Evolutionary conservation across 1,140 invertebrate genomes (phyloP).

Genomic region (Drosophila sp.): DNA sequence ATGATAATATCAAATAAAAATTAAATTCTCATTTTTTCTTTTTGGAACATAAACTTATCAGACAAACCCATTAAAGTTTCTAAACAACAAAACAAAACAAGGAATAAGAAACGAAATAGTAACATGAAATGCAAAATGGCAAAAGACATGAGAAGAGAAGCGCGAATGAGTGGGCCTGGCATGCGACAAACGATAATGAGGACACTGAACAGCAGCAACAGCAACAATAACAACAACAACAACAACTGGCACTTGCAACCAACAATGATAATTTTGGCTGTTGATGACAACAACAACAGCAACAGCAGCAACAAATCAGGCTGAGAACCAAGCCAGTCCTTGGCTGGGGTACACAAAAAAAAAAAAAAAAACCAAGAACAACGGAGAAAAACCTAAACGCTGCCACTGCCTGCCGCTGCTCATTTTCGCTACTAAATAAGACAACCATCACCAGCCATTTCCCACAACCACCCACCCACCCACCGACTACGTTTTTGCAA

Average conservation of each 20-base stretch:
- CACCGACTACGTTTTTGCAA: slow-evolving; percentile 8
- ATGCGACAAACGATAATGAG: slow-evolving; percentile 76
- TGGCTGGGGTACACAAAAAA: slow-evolving; percentile 20
- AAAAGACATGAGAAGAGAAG: slow-evolving; percentile 64
- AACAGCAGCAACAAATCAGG: slow-evolving; percentile 9
- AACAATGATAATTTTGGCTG: slow-evolving; percentile 72
- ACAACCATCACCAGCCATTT: slow-evolving; percentile 38
- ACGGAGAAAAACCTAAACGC: slow-evolving; percentile 35
- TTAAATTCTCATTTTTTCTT: background rate
- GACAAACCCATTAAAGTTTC: slow-evolving; percentile 71
- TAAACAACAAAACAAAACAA: slow-evolving; percentile 51
- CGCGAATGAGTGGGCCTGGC: slow-evolving; percentile 25
- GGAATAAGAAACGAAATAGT: slow-evolving; percentile 47
- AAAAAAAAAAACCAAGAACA: slow-evolving; percentile 16
- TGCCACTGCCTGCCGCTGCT: slow-evolving; percentile 64
- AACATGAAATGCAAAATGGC: slow-evolving; percentile 48
- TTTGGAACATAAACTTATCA: background rate
- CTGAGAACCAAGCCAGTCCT: slow-evolving; percentile 17
- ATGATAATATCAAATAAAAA: background rate
- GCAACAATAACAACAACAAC: slow-evolving; percentile 20
- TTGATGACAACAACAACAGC: slow-evolving; percentile 68
- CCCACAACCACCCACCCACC: background rate
- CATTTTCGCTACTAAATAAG: slow-evolving; percentile 79
- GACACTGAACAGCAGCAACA: slow-evolving; percentile 63
- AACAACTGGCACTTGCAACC: slow-evolving; percentile 63